These are phyloP conservation scores for Eunapius fragilis DNA, from an alignment of 37 sponge, comb jelly and placozoan genomes.

Conservation along the genomic window DNA sequence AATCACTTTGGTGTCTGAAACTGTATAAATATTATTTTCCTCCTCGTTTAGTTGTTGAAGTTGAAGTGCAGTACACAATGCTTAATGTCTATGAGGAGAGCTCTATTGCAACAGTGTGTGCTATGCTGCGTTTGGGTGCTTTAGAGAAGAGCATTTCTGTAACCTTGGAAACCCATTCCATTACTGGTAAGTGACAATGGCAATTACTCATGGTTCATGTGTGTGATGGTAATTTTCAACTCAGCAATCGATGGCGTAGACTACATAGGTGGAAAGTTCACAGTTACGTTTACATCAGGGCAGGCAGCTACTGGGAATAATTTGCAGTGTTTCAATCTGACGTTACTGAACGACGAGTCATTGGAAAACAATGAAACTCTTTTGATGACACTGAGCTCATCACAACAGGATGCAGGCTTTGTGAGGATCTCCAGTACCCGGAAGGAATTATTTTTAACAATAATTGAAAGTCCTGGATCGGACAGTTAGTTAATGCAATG, in stretches of 20 bases:
- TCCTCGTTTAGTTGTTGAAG: not conserved
- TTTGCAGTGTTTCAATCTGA: not conserved
- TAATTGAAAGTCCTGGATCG: not conserved
- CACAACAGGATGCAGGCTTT: not conserved
- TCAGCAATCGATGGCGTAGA: not conserved
- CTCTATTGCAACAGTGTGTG: not conserved
- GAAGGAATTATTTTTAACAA: not conserved
- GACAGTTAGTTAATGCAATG: not conserved
- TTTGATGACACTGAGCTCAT: not conserved
- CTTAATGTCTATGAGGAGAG: not conserved
- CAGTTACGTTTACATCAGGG: not conserved
- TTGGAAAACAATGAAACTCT: not conserved
- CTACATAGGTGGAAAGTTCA: not conserved
- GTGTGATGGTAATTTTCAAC: not conserved
- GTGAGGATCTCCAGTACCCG: not conserved
- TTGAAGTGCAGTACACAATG: not conserved
- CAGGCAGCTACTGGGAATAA: not conserved
- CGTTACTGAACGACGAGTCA: not conserved
- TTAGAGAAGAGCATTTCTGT: not conserved
- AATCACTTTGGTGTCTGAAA: not conserved
- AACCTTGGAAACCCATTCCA: not conserved
- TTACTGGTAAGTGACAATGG: not conserved
- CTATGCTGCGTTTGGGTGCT: not conserved
- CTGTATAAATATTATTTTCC: not conserved
- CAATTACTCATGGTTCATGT: not conserved